Percentiles rank a stretch among this genome's conserved stretches.
Conservation (phyloP, 2,113 vertebrate genomes). For the Charina bottae region DNA sequence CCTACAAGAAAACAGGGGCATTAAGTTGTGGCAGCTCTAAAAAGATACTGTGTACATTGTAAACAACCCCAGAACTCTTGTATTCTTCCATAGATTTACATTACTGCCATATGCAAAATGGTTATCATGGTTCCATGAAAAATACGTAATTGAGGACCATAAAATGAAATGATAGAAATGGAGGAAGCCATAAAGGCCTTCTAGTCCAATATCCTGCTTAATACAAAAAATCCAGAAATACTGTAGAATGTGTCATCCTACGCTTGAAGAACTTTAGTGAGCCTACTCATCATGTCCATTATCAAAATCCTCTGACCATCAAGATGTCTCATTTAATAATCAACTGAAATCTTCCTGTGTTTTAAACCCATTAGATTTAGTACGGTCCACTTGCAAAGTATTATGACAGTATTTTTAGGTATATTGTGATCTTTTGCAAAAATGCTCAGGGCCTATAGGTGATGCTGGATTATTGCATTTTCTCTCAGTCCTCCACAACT, state of each 20-base stretch:
- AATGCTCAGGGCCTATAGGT: neutral
- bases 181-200: neutral
- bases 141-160: neutral
- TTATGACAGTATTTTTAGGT: neutral
- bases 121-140: neutral
- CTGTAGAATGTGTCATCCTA: neutral
- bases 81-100: neutral
- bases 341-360: neutral
- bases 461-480: neutral
- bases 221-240: neutral
- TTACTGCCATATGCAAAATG: neutral
- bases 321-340: neutral
- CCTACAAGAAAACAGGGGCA: conserved; percentile 56
- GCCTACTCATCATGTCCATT: neutral
- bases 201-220: neutral
- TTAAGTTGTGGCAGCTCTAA: neutral
- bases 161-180: neutral
- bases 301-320: neutral
- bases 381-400: neutral
- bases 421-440: neutral
- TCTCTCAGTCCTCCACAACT: neutral
- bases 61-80: neutral
- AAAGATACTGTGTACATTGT: neutral
- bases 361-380: neutral
- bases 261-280: neutral